These are phyloP conservation scores for Tethea ocularis DNA, from an alignment of 2,888 invertebrate genomes.

Conservation along the genomic window DNA sequence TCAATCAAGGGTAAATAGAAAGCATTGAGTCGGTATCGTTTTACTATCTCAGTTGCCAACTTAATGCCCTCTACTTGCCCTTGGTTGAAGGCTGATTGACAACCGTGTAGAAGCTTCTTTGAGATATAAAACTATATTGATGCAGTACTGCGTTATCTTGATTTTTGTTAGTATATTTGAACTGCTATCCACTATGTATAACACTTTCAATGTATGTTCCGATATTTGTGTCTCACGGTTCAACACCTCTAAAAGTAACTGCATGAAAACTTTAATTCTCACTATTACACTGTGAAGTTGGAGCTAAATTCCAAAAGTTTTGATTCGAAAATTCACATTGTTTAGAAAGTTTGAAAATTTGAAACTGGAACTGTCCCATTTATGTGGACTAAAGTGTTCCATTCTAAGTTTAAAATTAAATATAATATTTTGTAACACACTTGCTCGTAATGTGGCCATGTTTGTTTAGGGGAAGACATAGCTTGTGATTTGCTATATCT, in stretches of 20 bases:
- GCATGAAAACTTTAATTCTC: neutral
- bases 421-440: constrained; percentile 11
- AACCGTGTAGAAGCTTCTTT: no score
- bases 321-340: constrained; percentile 2
- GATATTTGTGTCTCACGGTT: neutral
- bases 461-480: no score
- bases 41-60: no score
- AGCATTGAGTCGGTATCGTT: no score
- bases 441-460: no score
- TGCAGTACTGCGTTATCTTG: no score
- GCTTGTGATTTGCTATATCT: no score
- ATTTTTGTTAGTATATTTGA: constrained; percentile 12
- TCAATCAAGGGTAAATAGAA: no score
- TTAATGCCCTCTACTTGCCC: no score
- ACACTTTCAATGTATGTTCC: constrained; percentile 10
- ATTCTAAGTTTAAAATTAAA: constrained; percentile 19
- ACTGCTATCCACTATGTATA: constrained; percentile 19
- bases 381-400: neutral
- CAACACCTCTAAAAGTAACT: neutral
- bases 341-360: neutral
- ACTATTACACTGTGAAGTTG: neutral
- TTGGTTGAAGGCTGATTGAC: no score
- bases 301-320: neutral
- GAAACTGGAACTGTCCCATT: neutral
- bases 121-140: no score